These are phyloP conservation scores for Drosophila planitibia DNA, from an alignment of 2,888 invertebrate genomes.

Conservation along the genomic window DNA sequence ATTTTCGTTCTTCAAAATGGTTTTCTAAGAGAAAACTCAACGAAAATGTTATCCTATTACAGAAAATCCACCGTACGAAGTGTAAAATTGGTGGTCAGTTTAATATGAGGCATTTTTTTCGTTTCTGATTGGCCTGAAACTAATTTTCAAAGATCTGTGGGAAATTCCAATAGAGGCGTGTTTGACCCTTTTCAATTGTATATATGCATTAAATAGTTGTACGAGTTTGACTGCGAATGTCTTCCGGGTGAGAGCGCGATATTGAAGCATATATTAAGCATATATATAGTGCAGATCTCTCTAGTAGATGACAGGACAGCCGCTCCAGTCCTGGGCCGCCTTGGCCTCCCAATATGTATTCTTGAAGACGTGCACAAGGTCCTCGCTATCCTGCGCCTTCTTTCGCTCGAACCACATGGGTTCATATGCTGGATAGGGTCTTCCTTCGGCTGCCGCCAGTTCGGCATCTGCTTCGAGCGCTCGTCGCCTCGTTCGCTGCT, in stretches of 20 bases:
- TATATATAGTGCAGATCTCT: conserved; percentile 32
- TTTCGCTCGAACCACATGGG: conserved; percentile 96
- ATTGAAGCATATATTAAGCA: conserved; percentile 46
- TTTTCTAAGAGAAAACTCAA: not conserved
- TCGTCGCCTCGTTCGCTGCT: conserved; percentile 93
- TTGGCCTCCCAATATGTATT: conserved; percentile 98
- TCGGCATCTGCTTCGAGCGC: conserved; percentile 93
- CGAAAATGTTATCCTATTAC: not conserved
- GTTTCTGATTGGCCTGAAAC: not conserved
- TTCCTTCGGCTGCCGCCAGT: conserved; percentile 87
- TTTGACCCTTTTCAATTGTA: conserved; percentile 17
- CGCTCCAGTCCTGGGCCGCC: conserved; percentile 93
- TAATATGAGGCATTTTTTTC: not conserved
- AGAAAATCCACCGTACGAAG: not conserved
- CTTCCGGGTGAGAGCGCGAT: conserved; percentile 22
- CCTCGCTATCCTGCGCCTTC: conserved; percentile 89
- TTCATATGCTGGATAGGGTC: conserved; percentile 90
- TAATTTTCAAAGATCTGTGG: not conserved
- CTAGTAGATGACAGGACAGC: conserved; percentile 93
- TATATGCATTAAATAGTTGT: conserved; percentile 46
- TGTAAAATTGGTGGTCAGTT: not conserved
- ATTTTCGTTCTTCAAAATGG: not conserved
- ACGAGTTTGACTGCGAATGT: conserved; percentile 35
- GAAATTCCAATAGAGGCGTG: not conserved
- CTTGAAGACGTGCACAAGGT: conserved; percentile 92